Conservation (phyloP, 1,140 invertebrate genomes). For the Pseudomyrmex concolor region DNA sequence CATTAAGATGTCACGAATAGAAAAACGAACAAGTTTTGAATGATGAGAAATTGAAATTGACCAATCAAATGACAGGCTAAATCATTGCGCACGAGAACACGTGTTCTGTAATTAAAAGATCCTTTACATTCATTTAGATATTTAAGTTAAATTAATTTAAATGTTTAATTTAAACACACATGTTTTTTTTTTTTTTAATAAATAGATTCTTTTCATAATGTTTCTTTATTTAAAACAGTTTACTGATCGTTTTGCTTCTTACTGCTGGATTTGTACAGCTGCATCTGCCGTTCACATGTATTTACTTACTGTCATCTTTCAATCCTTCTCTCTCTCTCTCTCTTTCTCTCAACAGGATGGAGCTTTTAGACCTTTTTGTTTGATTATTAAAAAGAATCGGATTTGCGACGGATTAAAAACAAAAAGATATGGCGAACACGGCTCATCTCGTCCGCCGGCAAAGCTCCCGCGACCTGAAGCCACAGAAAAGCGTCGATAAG, state of each 20-base stretch:
- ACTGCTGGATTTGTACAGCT: too few species aligned
- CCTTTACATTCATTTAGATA: neutral
- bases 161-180: neutral
- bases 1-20: neutral
- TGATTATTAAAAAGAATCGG: conserved; percentile 68
- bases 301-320: neutral
- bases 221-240: too few species aligned
- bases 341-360: conserved; percentile 78
- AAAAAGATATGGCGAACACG: conserved; percentile 92
- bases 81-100: neutral
- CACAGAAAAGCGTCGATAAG: conserved; percentile 92
- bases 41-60: conserved; percentile 17
- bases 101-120: neutral
- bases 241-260: too few species aligned
- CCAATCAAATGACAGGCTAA: neutral
- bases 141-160: neutral
- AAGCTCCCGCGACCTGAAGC: conserved; percentile 92
- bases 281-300: too few species aligned
- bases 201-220: neutral
- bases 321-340: conserved; percentile 19
- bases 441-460: conserved; percentile 94
- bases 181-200: neutral
- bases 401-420: conserved; percentile 39
- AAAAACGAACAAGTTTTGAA: neutral
- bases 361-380: conserved; percentile 74